phyloP scores from a whole-genome alignment of 2,888 invertebrate species.

The Lepidochrysops patricia region DNA sequence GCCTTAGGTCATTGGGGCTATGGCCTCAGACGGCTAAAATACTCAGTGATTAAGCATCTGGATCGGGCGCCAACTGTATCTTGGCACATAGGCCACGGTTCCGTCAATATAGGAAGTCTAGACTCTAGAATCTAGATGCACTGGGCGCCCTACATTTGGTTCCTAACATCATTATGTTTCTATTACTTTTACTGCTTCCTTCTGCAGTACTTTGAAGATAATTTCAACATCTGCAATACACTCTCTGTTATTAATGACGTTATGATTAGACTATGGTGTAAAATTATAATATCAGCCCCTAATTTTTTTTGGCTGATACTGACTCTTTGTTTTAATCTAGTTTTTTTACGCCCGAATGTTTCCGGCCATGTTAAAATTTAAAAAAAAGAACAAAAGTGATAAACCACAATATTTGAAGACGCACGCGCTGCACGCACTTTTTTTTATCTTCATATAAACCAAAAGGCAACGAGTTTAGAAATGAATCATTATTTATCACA shows the following conservation, averaged over 20 bases:
- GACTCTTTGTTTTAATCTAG: no score
- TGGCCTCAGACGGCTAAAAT: neutral
- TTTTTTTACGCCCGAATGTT: no score
- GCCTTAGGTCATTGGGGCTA: neutral
- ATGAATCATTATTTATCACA: neutral
- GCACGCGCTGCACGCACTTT: neutral
- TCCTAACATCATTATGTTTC: neutral
- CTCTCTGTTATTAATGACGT: no score
- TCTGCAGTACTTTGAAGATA: neutral
- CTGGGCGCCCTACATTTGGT: constrained; percentile 6
- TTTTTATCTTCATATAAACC: neutral
- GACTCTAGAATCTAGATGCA: no score
- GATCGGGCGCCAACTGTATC: neutral
- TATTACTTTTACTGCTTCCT: neutral
- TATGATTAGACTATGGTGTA: no score
- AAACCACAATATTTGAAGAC: neutral
- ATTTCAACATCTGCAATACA: neutral
- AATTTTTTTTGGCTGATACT: no score
- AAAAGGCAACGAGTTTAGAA: neutral
- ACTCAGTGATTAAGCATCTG: neutral
- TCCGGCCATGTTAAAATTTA: no score
- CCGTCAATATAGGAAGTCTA: constrained; percentile 13
- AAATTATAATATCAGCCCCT: no score
- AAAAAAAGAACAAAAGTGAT: neutral
- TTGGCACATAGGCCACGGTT: constrained; percentile 1